phyloP scores from a whole-genome alignment of 2,888 invertebrate species.

The Eutolmus rufibarbis region DNA sequence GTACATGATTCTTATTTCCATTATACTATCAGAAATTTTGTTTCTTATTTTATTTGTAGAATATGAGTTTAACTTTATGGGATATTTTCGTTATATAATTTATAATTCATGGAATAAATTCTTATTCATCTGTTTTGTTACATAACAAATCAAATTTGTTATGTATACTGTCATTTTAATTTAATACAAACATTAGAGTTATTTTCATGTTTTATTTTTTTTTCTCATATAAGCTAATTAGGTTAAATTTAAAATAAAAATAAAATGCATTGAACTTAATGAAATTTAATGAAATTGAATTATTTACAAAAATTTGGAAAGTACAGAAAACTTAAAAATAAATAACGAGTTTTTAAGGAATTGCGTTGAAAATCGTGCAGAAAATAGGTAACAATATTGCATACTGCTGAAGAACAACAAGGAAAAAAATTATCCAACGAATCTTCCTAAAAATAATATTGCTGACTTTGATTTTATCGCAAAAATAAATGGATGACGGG shows the following conservation, averaged over 20 bases:
- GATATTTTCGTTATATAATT: not conserved
- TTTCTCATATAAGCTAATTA: not conserved
- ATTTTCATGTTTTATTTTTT: too few relatives aligned
- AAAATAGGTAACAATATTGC: not conserved
- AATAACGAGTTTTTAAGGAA: not conserved
- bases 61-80: not conserved
- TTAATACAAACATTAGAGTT: too few relatives aligned
- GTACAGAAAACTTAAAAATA: not conserved
- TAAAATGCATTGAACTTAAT: not conserved
- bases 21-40: too few relatives aligned
- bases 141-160: too few relatives aligned
- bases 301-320: not conserved
- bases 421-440: not conserved
- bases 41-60: not conserved
- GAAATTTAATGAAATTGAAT: not conserved
- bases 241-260: not conserved
- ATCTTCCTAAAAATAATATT: constrained; percentile 7
- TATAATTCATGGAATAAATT: not conserved
- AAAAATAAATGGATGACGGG: constrained; percentile 4
- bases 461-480: not conserved
- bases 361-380: not conserved
- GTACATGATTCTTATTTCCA: too few relatives aligned
- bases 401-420: too few relatives aligned
- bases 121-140: too few relatives aligned
- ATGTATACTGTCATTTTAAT: too few relatives aligned